These are phyloP conservation scores for Florisuga fusca DNA, from an alignment of 2,797 vertebrate species.

Conservation along the genomic window DNA sequence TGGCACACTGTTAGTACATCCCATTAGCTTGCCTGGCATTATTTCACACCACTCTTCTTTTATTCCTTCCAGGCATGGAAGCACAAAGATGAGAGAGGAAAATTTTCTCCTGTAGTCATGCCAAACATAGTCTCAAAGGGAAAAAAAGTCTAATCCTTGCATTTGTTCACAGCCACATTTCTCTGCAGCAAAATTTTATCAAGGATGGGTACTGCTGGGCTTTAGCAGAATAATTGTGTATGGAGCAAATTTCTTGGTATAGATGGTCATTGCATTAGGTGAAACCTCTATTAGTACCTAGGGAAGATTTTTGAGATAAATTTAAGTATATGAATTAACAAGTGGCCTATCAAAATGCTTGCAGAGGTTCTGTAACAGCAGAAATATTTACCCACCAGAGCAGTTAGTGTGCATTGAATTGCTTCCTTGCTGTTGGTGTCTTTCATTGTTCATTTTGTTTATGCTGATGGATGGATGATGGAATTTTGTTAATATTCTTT, in stretches of 20 bases:
- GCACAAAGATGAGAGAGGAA: not conserved
- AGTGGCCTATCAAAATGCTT: not conserved
- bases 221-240: fast-evolving
- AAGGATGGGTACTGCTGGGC: not conserved
- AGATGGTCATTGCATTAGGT: not conserved
- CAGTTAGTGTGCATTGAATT: not conserved
- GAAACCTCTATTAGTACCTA: not conserved
- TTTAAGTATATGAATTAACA: not conserved
- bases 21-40: not conserved
- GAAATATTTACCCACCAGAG: not conserved
- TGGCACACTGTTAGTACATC: not conserved
- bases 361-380: not conserved
- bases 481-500: not conserved
- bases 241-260: not conserved
- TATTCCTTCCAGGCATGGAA: not conserved
- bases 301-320: not conserved
- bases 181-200: not conserved
- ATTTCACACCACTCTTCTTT: not conserved
- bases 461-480: not conserved
- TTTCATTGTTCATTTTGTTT: not conserved
- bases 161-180: not conserved
- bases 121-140: not conserved
- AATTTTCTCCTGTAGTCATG: not conserved
- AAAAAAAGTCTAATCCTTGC: not conserved
- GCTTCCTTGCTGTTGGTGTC: not conserved